Base-by-base conservation (phyloP, 2,113 vertebrate species). In the Lathamus discolor region DNA sequence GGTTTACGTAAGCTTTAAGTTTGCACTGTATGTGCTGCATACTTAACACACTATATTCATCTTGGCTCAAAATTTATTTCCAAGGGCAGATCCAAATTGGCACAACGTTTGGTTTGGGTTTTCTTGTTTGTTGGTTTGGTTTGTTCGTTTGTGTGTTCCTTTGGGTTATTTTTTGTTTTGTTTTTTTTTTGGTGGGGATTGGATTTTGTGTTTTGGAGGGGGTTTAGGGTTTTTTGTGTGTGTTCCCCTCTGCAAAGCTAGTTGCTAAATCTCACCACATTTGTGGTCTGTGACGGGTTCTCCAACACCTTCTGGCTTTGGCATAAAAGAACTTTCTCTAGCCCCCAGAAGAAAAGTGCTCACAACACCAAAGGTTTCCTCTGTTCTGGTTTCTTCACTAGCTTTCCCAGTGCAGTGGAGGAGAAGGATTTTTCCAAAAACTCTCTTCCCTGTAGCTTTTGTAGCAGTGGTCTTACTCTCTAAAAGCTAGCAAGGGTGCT, bases 11-110 rank as follows among this genome's bases (percentile, higher is more conserved):
- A 18, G 15, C 73, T 69, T 62, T 44, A 67, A 20, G 35, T 52
- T 86, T 66, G 41, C 18, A 28, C n/a, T 37, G 20, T 91, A 85
- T 10, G 5, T 93, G 84, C 52, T 76, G n/a, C 7, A 24, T 69
- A 54, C 48, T 80, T 73, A 74, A 74, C 17, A 91, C 35, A 63
- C 22, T 80, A 20, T 49, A 91, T 88, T 83, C 54, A 35, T 59
- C 93, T 89, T 96, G 91, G 78, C 91, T 95, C 41, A 41, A 57
- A 80, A 69, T 52, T 66, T 46, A 1, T 28, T 88, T 92, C 74
- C 49, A 83, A 81, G 87, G 95, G 33, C 33, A 81, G 33, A 54
- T 95, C 87, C 95, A 97, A 93, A 59, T 37, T 93, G 80, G 5
- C 8, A 83, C 54, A 77, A 39, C 2, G 1, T 27, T 81, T 24